Evolutionary conservation across 64 coral and sea anemone species (phyloP), one percentile per base, ranked within the genome.

Genomic region (Astreopora myriophthalma): DNA sequence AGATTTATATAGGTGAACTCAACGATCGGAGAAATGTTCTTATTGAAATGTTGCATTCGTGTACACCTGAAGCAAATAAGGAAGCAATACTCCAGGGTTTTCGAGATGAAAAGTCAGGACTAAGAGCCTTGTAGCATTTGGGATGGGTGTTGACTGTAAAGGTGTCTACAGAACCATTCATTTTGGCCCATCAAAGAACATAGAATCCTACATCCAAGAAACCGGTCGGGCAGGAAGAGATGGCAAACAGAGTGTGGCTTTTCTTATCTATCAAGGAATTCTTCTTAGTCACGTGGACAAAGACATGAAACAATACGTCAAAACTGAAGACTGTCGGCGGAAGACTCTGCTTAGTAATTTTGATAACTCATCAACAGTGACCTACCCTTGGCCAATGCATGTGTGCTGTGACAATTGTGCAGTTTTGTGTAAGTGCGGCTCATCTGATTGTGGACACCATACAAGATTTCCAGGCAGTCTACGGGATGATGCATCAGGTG

Each of bases 81-180:
- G 69, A 7, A 19, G 69, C 69, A 72, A 72, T 13, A 3, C 35
- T 72, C 13, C 28, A 72, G 20, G 28, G 12, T 33, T 72, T 72
- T 37, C 28, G 17, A 19, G 35, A 37, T 11, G 28, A 33, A 37
- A 37, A 72, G 2, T 30, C 10, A 13, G 12, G 8, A 33, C 11
- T 72, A 20, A 30, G 35, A 19, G 69, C n/a, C 69, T 72, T 72
- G 69, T 72, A 72, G 69, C 69, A 72, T 72, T 72, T 37, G 69
- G 69, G 11, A 72, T 72, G 69, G 69, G 69, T 2, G n/a, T 30
- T 32, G 69, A 72, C 69, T 72, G 69, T 25, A 72, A 72, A 72
- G 3, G 69, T 72, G 20, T 72, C 20, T 37, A 72, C 16, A 30
- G 69, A 30, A 72, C 69, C 28, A 72, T 72, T 10, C 12, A 72